Percentiles rank a stretch among this genome's conserved stretches.
Evolutionary conservation across 2,113 vertebrate species (phyloP).

Genomic region (Takifugu bimaculatus): DNA sequence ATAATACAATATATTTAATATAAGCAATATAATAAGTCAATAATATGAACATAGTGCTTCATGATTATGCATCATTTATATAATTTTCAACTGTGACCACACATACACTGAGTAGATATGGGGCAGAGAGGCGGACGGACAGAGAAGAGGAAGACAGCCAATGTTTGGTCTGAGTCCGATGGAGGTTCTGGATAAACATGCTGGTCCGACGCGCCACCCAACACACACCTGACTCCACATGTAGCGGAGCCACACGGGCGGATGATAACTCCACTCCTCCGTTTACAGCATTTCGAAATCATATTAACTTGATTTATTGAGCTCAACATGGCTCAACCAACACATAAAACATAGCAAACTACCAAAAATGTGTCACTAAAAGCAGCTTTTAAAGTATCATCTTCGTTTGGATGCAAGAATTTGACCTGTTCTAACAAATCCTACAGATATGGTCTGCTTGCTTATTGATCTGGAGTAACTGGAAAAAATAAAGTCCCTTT

Average conservation of each 20-base stretch:
- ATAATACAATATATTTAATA: no score
- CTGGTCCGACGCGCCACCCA: constrained; percentile 44
- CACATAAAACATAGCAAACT: no score
- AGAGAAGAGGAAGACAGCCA: constrained; percentile 8
- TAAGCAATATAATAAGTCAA: no score
- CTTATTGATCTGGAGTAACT: constrained; percentile 21
- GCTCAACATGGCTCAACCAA: no score
- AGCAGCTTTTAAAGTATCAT: no score
- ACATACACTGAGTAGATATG: constrained; percentile 25
- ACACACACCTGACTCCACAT: constrained; percentile 70
- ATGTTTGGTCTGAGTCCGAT: constrained; percentile 65
- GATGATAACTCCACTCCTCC: background rate
- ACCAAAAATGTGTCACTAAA: no score
- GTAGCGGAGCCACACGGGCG: constrained; percentile 30
- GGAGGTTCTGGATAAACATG: constrained; percentile 59
- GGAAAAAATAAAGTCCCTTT: no score
- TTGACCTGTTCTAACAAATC: no score
- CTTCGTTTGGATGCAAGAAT: no score
- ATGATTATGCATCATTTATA: background rate
- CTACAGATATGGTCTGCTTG: background rate
- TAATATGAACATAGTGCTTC: no score
- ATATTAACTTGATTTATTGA: no score
- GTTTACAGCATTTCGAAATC: background rate
- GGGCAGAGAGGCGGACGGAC: constrained; percentile 32
- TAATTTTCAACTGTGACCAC: background rate